Conservation (phyloP, 2,888 invertebrate species). For the Chymomyza procnemis region DNA sequence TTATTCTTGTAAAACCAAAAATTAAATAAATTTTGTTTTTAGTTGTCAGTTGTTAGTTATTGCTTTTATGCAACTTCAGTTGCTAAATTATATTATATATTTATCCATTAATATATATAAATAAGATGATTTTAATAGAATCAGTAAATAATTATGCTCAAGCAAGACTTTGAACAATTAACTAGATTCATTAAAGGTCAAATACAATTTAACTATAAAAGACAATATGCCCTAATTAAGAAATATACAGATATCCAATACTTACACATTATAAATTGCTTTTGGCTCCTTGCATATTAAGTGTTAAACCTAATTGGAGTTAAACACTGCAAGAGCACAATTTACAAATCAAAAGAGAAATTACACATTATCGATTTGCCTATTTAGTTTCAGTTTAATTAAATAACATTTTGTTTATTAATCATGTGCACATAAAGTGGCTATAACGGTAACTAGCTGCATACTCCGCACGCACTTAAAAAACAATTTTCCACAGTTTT, state of each 20-base stretch:
- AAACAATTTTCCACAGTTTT: neutral
- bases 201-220: neutral
- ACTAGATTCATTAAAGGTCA: neutral
- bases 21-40: too few relatives aligned
- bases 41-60: too few relatives aligned
- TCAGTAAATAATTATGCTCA: too few relatives aligned
- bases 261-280: neutral
- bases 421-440: neutral
- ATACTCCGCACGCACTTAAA: too few relatives aligned
- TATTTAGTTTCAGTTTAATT: neutral
- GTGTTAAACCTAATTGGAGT: slow-evolving; percentile 44
- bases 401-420: neutral
- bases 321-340: neutral
- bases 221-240: slow-evolving; percentile 27
- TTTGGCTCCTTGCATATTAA: slow-evolving; percentile 14
- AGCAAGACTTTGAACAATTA: neutral
- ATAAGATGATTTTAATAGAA: too few relatives aligned
- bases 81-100: too few relatives aligned
- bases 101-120: too few relatives aligned
- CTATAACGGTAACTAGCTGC: too few relatives aligned
- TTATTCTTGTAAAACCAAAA: too few relatives aligned
- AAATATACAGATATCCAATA: slow-evolving; percentile 23
- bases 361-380: slow-evolving; percentile 11
- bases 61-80: too few relatives aligned
- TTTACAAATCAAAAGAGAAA: slow-evolving; percentile 39